Conservation (phyloP, 2,113 vertebrate genomes). For the Ptilorrhoa leucosticta region DNA sequence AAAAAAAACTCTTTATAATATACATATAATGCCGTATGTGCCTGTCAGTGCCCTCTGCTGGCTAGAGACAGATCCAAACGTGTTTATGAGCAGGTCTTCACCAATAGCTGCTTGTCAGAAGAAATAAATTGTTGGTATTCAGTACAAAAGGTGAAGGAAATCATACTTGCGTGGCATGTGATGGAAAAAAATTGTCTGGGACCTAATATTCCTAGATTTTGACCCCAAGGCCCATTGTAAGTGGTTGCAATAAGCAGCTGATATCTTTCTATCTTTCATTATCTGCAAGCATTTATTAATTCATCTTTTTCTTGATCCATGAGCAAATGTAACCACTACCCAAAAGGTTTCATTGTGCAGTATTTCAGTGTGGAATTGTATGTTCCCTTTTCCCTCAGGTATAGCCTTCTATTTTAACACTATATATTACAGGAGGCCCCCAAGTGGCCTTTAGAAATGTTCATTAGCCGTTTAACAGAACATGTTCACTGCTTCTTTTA, state of each 20-base stretch:
- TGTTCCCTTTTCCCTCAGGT: neutral
- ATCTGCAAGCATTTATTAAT: neutral
- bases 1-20: fast-evolving
- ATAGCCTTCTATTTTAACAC: neutral
- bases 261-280: neutral
- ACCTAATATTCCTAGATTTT: neutral
- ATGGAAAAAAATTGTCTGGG: neutral
- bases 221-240: neutral
- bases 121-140: neutral
- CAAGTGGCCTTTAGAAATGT: neutral
- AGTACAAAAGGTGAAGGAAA: neutral
- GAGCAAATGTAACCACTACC: neutral
- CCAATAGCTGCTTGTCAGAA: neutral
- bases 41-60: conserved; percentile 49
- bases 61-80: neutral
- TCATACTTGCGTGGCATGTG: neutral
- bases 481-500: neutral
- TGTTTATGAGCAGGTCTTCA: neutral
- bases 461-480: neutral
- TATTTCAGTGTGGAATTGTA: neutral
- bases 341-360: neutral
- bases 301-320: neutral
- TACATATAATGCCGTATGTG: neutral
- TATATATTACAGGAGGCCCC: neutral
- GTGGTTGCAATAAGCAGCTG: neutral